Conservation (phyloP, 2,797 vertebrate species). For the Anas flavirostris region DNA sequence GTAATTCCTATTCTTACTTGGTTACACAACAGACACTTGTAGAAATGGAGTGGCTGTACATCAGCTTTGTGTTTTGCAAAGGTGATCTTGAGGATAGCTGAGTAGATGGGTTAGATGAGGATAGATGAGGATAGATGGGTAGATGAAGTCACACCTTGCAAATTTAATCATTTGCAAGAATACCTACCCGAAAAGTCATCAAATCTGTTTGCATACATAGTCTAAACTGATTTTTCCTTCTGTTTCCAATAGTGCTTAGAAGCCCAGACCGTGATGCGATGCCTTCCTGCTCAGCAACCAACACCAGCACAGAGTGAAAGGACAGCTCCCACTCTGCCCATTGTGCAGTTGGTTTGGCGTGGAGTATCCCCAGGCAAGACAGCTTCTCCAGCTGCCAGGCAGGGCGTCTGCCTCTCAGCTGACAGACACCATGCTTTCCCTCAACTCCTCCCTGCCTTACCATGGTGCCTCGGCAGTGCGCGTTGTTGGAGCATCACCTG, state of each 20-base stretch:
- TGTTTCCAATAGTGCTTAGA: not conserved
- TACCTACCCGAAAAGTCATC: not conserved
- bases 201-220: not conserved
- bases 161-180: not conserved
- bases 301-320: not conserved
- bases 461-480: not conserved
- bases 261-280: not conserved
- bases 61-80: not conserved
- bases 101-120: too few relatives aligned
- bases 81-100: not conserved
- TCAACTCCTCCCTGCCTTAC: not conserved
- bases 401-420: not conserved
- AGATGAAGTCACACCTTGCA: not conserved
- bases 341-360: not conserved
- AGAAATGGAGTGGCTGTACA: not conserved
- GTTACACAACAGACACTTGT: not conserved
- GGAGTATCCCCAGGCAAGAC: not conserved
- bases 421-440: not conserved
- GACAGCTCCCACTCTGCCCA: not conserved
- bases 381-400: not conserved
- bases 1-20: not conserved
- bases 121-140: not conserved
- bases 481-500: rapidly evolving
- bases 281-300: not conserved
- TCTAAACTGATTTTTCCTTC: not conserved